These are phyloP conservation scores for Channallabes apus DNA, from an alignment of 2,797 vertebrate species.

Conservation along the genomic window DNA sequence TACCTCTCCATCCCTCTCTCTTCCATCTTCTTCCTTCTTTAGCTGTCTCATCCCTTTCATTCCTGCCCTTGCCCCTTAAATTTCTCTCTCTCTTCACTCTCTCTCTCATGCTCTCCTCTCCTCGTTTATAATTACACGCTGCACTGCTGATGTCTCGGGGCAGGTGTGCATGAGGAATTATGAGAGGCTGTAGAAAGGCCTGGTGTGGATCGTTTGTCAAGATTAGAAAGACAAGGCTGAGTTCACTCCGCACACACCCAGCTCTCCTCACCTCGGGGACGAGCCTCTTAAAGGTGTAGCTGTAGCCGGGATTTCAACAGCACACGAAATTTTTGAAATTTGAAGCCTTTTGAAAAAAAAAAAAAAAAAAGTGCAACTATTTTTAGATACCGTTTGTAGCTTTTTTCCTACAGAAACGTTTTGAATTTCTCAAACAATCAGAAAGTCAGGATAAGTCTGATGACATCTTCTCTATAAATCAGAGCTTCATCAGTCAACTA, in stretches of 20 bases:
- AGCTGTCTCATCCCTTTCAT: constrained; percentile 6
- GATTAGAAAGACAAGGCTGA: constrained; percentile 42
- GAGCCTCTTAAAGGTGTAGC: constrained; percentile 9
- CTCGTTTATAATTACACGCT: constrained; percentile 40
- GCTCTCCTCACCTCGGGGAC: constrained; percentile 18
- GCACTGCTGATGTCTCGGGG: constrained; percentile 26
- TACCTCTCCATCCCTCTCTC: constrained; percentile 8
- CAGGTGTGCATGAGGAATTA: constrained; percentile 39
- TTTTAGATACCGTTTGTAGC: not conserved
- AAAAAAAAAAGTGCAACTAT: not conserved
- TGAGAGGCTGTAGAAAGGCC: constrained; percentile 37
- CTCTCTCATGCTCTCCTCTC: not conserved
- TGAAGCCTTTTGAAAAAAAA: not conserved
- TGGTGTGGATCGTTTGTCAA: constrained; percentile 40
- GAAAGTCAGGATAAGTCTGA: not conserved
- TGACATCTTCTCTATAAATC: not conserved
- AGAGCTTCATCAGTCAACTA: not conserved
- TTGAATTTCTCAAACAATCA: not conserved
- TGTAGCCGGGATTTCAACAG: not conserved
- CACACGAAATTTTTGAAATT: too few relatives aligned
- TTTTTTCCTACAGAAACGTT: not conserved
- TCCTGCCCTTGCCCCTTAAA: not conserved
- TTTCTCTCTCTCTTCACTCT: not conserved
- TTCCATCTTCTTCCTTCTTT: constrained; percentile 24
- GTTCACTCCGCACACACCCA: constrained; percentile 22